Evolutionary conservation across 2,888 invertebrate species (phyloP), one percentile per base, ranked within the genome.

Genomic region (Meliscaeva auricollis): DNA sequence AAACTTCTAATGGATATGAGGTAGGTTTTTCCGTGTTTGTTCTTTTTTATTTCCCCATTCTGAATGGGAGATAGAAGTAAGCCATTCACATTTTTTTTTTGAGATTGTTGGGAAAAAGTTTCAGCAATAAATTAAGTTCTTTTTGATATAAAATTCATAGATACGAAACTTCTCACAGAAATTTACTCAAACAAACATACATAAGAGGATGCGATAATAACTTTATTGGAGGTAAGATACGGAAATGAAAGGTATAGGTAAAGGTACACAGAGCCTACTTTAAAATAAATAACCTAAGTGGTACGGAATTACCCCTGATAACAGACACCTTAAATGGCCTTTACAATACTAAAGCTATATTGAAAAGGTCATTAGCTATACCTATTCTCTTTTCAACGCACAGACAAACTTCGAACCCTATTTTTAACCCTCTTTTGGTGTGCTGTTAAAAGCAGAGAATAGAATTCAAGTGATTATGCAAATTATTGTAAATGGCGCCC

Each of bases 1-100:
- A 85, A 81, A 81, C 73, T 80, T 85, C 72, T 85, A 81, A 81
- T 85, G 85, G 76, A 69, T 73, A 52, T 41, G 56, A 35, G 48
- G 56, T 22, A 62, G 46, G 46, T 35, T n/a, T 38, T 38, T 38
- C 9, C 13, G 38, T 5, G 52, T 20, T 32, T n/a, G 5, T 11
- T 32, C 7, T 13, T 9, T 13, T 32, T 32, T n/a, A 3, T 13
- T 17, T 30, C 2, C 38, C 38, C 15, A 50, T 5, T 38, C 26
- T n/a, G 50, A 66, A 75, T 46, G 41, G 5, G 22, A 30, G 15
- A 68, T 35, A 48, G 52, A 46, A 48, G 60, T 60, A 68, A 74
- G 74, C 44, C 54, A 56, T 54, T 58, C 35, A 41, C 44, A 52
- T 69, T 77, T n/a, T n/a, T n/a, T n/a, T n/a, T n/a, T 30, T 32